A percentile compares a stretch with the other conserved stretches of the same genome.
Evolutionary conservation across 2,888 invertebrate genomes (phyloP).

Genomic region (Clepsis dumicolana): DNA sequence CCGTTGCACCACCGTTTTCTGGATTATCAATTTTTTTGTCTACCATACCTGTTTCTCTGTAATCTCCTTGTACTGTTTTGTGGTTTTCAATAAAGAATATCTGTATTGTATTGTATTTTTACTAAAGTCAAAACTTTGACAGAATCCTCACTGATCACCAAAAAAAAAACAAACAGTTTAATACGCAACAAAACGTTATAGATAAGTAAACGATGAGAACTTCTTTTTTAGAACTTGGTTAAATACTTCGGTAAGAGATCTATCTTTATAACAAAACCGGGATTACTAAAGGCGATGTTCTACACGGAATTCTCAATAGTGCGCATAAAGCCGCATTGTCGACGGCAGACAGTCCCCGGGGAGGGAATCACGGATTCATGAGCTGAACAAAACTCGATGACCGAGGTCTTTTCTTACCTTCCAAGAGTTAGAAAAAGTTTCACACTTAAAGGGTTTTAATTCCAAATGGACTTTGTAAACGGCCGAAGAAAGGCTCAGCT

Average conservation of each 20-base stretch:
- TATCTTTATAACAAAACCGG: neutral
- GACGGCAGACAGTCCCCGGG: conserved; percentile 27
- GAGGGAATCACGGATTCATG: conserved; percentile 49
- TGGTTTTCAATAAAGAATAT: no score
- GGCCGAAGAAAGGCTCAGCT: neutral
- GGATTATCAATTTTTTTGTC: no score
- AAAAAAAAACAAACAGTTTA: no score
- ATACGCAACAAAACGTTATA: no score
- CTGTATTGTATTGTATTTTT: no score
- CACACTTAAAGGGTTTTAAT: neutral
- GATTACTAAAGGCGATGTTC: neutral
- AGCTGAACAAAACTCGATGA: conserved; percentile 48
- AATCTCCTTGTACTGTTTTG: no score
- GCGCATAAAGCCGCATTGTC: conserved; percentile 26
- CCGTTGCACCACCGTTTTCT: no score
- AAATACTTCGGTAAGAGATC: neutral
- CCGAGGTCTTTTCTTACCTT: conserved; percentile 45
- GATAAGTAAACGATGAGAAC: no score
- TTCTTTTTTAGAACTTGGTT: no score
- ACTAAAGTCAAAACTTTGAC: no score
- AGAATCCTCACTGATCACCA: no score
- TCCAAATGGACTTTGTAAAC: neutral
- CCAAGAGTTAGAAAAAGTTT: conserved; percentile 29
- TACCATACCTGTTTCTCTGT: no score
- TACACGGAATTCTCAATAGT: conserved; percentile 24